Conservation (phyloP, 2,797 vertebrate species). For the Megalops cyprinoides region DNA sequence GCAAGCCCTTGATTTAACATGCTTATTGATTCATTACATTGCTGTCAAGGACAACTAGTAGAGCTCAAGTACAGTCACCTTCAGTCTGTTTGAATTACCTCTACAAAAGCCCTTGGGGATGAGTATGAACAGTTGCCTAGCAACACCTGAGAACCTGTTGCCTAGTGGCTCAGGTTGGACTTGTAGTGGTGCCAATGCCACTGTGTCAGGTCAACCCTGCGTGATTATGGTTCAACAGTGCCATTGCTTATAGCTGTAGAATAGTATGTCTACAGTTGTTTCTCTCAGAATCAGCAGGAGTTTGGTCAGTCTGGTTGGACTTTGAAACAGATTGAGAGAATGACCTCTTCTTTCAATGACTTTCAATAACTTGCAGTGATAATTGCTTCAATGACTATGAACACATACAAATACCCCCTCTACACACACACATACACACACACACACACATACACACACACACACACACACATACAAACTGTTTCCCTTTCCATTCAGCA, state of each 20-base stretch:
- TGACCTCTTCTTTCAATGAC: no score
- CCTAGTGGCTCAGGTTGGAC: slow-evolving; percentile 49
- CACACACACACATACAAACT: slow-evolving; percentile 8
- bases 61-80: not conserved
- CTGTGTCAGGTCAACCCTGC: slow-evolving; percentile 69
- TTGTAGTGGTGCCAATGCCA: slow-evolving; percentile 53
- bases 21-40: slow-evolving; percentile 31
- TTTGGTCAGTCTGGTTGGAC: not conserved
- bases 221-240: slow-evolving; percentile 65
- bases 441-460: not conserved
- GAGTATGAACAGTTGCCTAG: slow-evolving; percentile 67
- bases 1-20: slow-evolving; percentile 13
- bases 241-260: slow-evolving; percentile 57
- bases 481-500: not conserved
- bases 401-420: not conserved
- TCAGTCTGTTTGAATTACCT: slow-evolving; percentile 18
- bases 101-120: slow-evolving; percentile 11
- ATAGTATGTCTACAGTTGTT: not conserved
- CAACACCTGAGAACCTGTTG: slow-evolving; percentile 60
- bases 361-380: no score
- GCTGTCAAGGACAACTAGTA: not conserved
- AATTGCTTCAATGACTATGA: no score
- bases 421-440: not conserved
- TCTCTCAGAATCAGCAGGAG: not conserved
- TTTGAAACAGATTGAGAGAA: slow-evolving; percentile 18